A percentile compares a stretch with the other conserved stretches of the same genome.
Conservation (phyloP, 2,113 vertebrate genomes). For the Bos taurus region DNA sequence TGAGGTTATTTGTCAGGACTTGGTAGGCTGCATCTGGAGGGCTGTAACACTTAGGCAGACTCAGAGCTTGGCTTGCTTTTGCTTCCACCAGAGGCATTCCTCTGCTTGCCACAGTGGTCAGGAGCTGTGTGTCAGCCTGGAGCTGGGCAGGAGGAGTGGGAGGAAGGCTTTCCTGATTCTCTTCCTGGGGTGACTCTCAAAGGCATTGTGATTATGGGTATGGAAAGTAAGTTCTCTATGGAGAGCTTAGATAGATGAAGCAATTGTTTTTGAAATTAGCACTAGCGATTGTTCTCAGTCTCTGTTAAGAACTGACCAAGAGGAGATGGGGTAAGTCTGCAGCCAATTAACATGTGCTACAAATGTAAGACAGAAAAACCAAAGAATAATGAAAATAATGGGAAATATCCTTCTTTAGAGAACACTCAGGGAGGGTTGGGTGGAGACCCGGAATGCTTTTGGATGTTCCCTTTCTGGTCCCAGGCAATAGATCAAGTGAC, state of each 20-base stretch:
- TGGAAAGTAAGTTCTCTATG: background rate
- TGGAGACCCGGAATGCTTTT: background rate
- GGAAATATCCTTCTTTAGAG: background rate
- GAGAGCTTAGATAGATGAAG: background rate
- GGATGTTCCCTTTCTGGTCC: background rate
- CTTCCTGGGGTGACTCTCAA: rapidly evolving
- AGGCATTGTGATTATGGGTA: background rate
- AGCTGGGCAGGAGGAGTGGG: background rate
- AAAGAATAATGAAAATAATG: background rate
- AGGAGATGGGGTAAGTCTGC: background rate
- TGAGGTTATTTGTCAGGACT: too few relatives aligned
- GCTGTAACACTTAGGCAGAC: background rate
- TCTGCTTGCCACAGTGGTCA: background rate
- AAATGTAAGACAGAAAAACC: background rate
- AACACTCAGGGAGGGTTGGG: background rate
- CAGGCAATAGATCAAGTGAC: background rate
- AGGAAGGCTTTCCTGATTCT: background rate
- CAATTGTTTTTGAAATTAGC: background rate
- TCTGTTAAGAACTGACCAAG: background rate
- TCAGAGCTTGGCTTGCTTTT: background rate
- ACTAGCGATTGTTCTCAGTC: background rate
- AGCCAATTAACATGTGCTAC: background rate
- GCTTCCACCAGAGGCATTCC: background rate
- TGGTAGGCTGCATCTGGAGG: background rate
- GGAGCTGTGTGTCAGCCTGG: background rate